These are phyloP conservation scores for Gouania willdenowi DNA, from an alignment of 2,797 vertebrate genomes.

Conservation along the genomic window DNA sequence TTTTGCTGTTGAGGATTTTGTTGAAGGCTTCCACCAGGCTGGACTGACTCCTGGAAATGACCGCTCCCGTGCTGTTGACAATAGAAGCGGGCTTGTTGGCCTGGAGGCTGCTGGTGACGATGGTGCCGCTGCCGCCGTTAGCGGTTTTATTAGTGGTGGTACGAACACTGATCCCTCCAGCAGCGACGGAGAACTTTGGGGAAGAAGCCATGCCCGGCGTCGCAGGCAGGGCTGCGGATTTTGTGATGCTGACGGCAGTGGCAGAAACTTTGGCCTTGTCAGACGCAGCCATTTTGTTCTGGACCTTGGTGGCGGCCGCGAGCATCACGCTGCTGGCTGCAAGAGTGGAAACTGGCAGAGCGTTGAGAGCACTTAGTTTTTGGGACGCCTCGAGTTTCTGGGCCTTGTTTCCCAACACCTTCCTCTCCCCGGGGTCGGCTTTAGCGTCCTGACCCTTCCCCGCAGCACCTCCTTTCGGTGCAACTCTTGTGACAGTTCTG, in stretches of 20 bases:
- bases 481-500: conserved; percentile 90
- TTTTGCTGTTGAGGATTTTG: conserved; percentile 96
- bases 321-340: conserved; percentile 95
- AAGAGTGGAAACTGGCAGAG: conserved; percentile 85
- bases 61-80: conserved; percentile 78
- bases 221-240: conserved; percentile 78
- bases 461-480: conserved; percentile 61
- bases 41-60: conserved; percentile 93
- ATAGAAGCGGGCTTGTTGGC: conserved; percentile 82
- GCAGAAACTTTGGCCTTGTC: conserved; percentile 81
- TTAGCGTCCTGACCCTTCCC: conserved; percentile 69
- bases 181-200: conserved; percentile 63
- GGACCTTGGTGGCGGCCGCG: conserved; percentile 91
- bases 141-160: conserved; percentile 77
- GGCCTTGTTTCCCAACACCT: conserved; percentile 52
- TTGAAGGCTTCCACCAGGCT: conserved; percentile 96
- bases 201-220: conserved; percentile 64
- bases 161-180: conserved; percentile 69
- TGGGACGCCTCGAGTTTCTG: conserved; percentile 55
- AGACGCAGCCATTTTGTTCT: conserved; percentile 81
- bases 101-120: conserved; percentile 57
- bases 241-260: conserved; percentile 78
- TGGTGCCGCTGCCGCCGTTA: conserved; percentile 75
- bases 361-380: conserved; percentile 76
- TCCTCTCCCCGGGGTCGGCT: conserved; percentile 61